Evolutionary conservation across 1,140 invertebrate genomes (phyloP).

Genomic region (Hyphantria cunea): DNA sequence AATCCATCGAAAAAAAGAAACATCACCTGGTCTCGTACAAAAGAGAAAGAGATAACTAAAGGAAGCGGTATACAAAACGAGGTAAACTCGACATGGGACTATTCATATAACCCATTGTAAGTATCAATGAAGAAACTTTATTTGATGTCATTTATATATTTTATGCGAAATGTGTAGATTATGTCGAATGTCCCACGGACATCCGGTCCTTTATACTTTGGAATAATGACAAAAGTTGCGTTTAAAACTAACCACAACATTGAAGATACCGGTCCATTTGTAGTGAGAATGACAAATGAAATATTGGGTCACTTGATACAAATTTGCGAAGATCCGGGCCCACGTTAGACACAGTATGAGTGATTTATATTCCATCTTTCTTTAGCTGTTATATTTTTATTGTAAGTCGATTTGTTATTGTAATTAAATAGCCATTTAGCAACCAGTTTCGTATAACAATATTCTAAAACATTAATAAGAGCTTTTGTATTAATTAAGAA

Average conservation of each 20-base stretch:
- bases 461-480: no score
- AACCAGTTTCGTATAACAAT: no score
- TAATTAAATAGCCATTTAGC: background rate
- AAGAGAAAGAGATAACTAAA: constrained; percentile 29
- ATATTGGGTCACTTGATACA: constrained; percentile 24
- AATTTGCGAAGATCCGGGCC: constrained; percentile 19
- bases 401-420: background rate
- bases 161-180: constrained; percentile 50
- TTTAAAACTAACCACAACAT: constrained; percentile 48
- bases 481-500: no score
- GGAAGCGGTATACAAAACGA: constrained; percentile 37
- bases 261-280: constrained; percentile 19
- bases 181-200: constrained; percentile 44
- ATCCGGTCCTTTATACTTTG: constrained; percentile 60
- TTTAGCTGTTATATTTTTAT: no score
- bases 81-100: constrained; percentile 37
- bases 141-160: constrained; percentile 68
- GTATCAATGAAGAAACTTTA: constrained; percentile 54
- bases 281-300: constrained; percentile 21
- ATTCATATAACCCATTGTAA: constrained; percentile 44
- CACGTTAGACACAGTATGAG: background rate
- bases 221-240: constrained; percentile 45
- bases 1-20: constrained; percentile 46
- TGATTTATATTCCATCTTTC: constrained; percentile 14
- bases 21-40: constrained; percentile 35